A percentile compares a stretch with the other conserved stretches of the same genome.
phyloP scores from a whole-genome alignment of 2,797 vertebrate species.

The Zalophus californianus region DNA sequence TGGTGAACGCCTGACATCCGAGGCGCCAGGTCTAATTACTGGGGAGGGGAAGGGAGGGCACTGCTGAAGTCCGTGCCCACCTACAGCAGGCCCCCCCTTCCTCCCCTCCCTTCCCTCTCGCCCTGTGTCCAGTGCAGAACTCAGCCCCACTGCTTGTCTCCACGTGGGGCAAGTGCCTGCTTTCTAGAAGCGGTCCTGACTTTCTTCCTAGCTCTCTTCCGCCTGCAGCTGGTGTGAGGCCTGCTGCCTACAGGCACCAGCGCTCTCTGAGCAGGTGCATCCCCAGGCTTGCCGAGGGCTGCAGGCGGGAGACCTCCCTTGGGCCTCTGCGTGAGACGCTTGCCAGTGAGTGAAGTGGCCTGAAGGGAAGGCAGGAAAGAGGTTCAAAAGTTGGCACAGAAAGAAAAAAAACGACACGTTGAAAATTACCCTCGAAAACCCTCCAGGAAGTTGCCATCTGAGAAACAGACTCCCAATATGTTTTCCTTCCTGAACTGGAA shows the following conservation, averaged over 20 bases:
- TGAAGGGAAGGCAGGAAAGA: not conserved
- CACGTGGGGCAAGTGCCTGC: not conserved
- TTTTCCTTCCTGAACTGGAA: not conserved
- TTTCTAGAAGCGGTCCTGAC: not conserved
- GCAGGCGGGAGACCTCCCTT: not conserved
- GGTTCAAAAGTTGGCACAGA: not conserved
- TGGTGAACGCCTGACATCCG: not conserved
- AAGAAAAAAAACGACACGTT: not conserved
- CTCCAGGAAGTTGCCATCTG: not conserved
- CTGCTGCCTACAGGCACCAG: not conserved
- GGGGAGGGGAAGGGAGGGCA: not conserved
- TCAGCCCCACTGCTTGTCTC: not conserved
- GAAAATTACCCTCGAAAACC: not conserved
- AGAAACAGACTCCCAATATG: not conserved
- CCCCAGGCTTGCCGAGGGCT: not conserved
- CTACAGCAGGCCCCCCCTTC: accelerated
- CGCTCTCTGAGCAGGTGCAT: not conserved
- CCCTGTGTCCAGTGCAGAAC: too few species aligned
- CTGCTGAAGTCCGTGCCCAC: accelerated
- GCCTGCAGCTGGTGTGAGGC: not conserved
- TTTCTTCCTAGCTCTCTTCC: not conserved
- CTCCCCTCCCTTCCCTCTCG: not conserved
- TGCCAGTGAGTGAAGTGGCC: not conserved
- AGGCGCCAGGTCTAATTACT: not conserved
- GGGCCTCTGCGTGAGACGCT: not conserved